Evolutionary conservation across 2,888 invertebrate genomes (phyloP), one percentile per base, ranked within the genome.

Genomic region (Hyles lineata): DNA sequence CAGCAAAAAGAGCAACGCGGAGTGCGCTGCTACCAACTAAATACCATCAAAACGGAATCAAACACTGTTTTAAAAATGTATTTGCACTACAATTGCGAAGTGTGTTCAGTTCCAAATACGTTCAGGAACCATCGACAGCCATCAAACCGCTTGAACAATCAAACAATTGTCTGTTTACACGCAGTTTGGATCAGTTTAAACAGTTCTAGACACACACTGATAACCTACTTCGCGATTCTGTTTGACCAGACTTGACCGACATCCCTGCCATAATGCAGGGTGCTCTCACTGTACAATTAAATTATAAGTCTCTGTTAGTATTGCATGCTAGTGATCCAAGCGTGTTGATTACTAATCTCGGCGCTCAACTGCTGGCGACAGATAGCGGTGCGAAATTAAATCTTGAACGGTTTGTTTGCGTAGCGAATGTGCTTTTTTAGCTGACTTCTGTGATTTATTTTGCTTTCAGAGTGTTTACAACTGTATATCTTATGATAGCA

Each of bases 401-500:
- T 67, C 50, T 50, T 35, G 21, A 50, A 50, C 50, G 43, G 6
- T 67, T 50, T 67, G 23, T 67, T 67, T 67, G 67, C 63, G 21
- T 43, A 23, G 67, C 67, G 67, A 67, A 67, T 67, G 67, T 50
- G 67, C 21, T 67, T 43, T 67, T 67, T 67, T 23, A 67, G 43
- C 50, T 50, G 67, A 67, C 43, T 67, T 43, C 50, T 67, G 67
- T 67, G 43, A 67, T 67, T 67, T 25, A 67, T 50, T 67, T 67
- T 43, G 21, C 50, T 67, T 67, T 21, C 15, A 67, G 50, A 50
- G 67, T 50, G 67, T 67, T 67, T 67, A 67, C 43, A 67, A 25
- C 43, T 43, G 67, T 67, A 67, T 67, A 67, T 67, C 67, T 67
- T 67, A 50, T 67, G 67, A 67, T 67, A 50, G 67, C 50, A 67